Percentiles rank a stretch among this genome's conserved stretches.
Conservation (phyloP, 1,140 invertebrate genomes). For the Hesperophylax magnus region DNA sequence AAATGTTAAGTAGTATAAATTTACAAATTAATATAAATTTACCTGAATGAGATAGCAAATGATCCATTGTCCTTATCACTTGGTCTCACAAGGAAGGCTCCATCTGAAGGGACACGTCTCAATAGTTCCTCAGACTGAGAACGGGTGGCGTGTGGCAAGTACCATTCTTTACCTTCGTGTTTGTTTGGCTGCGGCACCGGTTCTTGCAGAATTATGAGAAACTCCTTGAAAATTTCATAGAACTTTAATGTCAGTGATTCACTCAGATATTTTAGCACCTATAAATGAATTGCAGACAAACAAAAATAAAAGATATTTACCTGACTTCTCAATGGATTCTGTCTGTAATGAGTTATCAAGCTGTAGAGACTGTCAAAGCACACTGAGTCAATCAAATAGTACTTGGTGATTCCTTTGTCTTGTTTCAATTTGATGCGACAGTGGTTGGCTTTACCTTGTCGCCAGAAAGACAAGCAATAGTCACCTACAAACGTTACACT, state of each 20-base stretch:
- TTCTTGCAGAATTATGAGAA: conserved; percentile 88
- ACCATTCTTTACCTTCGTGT: conserved; percentile 96
- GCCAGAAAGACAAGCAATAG: conserved; percentile 96
- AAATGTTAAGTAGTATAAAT: too few species aligned
- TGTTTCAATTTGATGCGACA: conserved; percentile 93
- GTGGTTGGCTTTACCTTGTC: conserved; percentile 91
- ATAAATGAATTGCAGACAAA: too few species aligned
- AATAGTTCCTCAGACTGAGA: conserved; percentile 90
- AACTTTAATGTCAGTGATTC: too few species aligned
- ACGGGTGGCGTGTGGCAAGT: conserved; percentile 85
- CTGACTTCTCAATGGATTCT: conserved; percentile 87
- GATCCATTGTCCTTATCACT: conserved; percentile 88
- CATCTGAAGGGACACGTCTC: conserved; percentile 85
- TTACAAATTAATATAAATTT: conserved; percentile 44
- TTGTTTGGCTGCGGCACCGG: conserved; percentile 96
- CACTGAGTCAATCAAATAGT: conserved; percentile 91
- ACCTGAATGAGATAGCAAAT: conserved; percentile 97
- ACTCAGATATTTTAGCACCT: too few species aligned
- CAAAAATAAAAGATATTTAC: conserved; percentile 62
- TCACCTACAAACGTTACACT: conserved; percentile 97
- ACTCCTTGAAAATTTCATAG: conserved; percentile 73
- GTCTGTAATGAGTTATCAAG: conserved; percentile 92
- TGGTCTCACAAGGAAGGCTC: conserved; percentile 92
- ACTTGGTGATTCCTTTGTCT: conserved; percentile 90
- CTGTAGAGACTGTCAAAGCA: conserved; percentile 95